Base-by-base conservation (phyloP, 2,888 invertebrate species). In the Dorcus parallelipipedus region DNA sequence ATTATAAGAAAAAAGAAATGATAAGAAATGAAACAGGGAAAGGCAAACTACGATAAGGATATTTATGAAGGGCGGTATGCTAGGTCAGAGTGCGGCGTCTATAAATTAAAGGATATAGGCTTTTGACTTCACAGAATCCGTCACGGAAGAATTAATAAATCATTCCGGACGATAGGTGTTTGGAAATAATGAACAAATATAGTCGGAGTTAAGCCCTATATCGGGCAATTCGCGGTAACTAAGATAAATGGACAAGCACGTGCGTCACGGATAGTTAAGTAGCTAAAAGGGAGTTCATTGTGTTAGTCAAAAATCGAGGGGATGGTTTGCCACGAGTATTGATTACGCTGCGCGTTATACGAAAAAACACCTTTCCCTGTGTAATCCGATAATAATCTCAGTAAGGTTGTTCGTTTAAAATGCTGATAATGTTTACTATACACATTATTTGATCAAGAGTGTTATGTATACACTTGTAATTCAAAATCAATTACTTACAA, bases 151-250 rank as follows among this genome's bases (percentile, higher is more conserved):
- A 45, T 45, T 45, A 45, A 45, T 45, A 45, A 45, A 45, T 45
- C 45, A 45, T 45, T 45, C 45, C 23, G 20, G 45, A 23, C 45
- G 45, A 45, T 45, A 45, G 45, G 45, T 45, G 45, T 45, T 45
- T 45, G 45, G 45, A 45, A 45, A 45, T 45, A 45, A 45, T 45
- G 45, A 45, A 45, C 45, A 45, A 45, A 45, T 45, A 45, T 45
- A 45, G 45, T 45, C 45, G 45, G 45, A 45, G 45, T 10, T 45
- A 45, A 45, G 45, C 45, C 45, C 14, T 45, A 45, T 45, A 45
- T 45, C 45, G 45, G 9, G 14, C 45, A 45, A 45, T 45, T 45
- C 45, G 17, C 17, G 9, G 45, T 45, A 45, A 45, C 45, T 45
- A 45, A 45, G 45, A 45, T 45, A 10, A 45, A 45, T 45, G 45